These are phyloP conservation scores for Ypsolopha sequella DNA, from an alignment of 2,888 invertebrate genomes.

Conservation along the genomic window DNA sequence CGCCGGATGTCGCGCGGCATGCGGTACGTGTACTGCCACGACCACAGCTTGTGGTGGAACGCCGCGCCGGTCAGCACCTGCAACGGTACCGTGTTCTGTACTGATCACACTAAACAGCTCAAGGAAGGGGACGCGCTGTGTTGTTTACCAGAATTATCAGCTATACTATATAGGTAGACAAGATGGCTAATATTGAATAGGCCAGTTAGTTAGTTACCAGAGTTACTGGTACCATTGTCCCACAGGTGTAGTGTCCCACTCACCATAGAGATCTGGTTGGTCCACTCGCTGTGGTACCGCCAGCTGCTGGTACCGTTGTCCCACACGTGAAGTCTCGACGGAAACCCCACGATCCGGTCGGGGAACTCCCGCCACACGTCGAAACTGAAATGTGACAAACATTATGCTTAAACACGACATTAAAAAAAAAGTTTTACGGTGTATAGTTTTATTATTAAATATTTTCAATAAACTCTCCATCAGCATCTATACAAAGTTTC, in stretches of 20 bases:
- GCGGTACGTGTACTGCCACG: slow-evolving; percentile 90
- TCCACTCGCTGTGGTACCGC: slow-evolving; percentile 98
- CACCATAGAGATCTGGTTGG: slow-evolving; percentile 95
- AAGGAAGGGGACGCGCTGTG: too few species aligned
- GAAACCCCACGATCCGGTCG: slow-evolving; percentile 96
- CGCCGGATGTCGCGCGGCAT: slow-evolving; percentile 88
- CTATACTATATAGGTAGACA: too few species aligned
- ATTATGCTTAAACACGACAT: slow-evolving; percentile 9
- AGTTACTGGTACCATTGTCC: too few species aligned
- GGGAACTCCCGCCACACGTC: slow-evolving; percentile 98
- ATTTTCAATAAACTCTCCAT: too few species aligned
- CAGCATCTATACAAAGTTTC: too few species aligned
- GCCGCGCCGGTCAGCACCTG: slow-evolving; percentile 92
- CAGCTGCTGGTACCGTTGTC: slow-evolving; percentile 88
- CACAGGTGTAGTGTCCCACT: slow-evolving; percentile 11
- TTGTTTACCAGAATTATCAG: not conserved
- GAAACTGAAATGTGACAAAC: slow-evolving; percentile 47
- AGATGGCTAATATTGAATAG: too few species aligned
- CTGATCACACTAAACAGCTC: not conserved
- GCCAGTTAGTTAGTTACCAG: too few species aligned
- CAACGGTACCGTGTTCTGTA: slow-evolving; percentile 8
- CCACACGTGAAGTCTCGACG: slow-evolving; percentile 94
- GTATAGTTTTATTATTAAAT: too few species aligned
- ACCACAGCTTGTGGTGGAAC: slow-evolving; percentile 97
- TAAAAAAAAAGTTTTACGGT: too few species aligned